Percentiles rank a stretch among this genome's conserved stretches.
Conservation (phyloP, 2,888 invertebrate genomes). For the Bibio marci region DNA sequence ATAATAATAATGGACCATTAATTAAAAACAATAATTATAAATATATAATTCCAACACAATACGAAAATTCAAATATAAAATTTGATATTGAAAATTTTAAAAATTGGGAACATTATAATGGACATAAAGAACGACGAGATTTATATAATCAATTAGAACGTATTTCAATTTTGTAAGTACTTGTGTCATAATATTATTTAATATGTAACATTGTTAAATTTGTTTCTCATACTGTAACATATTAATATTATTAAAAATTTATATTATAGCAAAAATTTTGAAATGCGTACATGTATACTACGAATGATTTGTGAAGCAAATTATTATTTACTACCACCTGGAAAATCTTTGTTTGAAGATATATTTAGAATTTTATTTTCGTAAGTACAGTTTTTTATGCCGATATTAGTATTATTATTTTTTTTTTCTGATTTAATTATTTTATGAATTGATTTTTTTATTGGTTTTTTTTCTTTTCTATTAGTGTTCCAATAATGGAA, state of each 20-base stretch:
- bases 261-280: slow-evolving; percentile 5
- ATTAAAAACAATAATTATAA: too few species aligned
- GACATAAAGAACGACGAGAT: slow-evolving; percentile 15
- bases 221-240: background rate
- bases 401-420: too few species aligned
- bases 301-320: slow-evolving; percentile 51
- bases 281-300: slow-evolving; percentile 34
- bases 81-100: background rate
- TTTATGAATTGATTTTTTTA: background rate
- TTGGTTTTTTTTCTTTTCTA: background rate
- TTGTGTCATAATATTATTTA: background rate
- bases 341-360: slow-evolving; percentile 47
- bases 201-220: too few species aligned
- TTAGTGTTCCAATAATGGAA: background rate
- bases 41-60: too few species aligned
- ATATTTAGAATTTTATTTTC: slow-evolving; percentile 42
- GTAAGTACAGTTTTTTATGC: slow-evolving; percentile 33
- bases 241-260: background rate
- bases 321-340: slow-evolving; percentile 35
- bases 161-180: slow-evolving; percentile 5
- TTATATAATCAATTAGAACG: slow-evolving; percentile 20
- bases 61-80: background rate
- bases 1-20: too few species aligned
- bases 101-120: slow-evolving; percentile 1
- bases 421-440: background rate